Evolutionary conservation across 2,797 vertebrate genomes (phyloP).

Genomic region (Labroides dimidiatus): DNA sequence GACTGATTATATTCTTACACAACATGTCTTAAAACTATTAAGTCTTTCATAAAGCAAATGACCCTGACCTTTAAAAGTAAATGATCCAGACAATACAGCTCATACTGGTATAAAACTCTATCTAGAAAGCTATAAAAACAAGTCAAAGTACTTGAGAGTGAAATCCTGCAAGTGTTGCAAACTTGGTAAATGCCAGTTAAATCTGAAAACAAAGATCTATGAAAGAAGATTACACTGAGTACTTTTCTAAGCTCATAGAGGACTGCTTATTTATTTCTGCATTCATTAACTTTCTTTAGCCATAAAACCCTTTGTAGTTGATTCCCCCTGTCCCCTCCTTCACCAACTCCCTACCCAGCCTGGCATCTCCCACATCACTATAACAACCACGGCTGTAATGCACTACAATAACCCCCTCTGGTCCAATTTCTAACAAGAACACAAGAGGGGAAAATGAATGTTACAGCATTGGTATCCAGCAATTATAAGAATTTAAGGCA

Average conservation of each 20-base stretch:
- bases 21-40: too few species aligned
- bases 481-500: too few species aligned
- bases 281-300: slow-evolving; percentile 78
- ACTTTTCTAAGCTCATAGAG: slow-evolving; percentile 52
- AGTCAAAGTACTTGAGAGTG: slow-evolving; percentile 15
- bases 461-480: neutral
- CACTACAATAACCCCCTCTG: slow-evolving; percentile 71
- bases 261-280: slow-evolving; percentile 77
- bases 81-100: neutral
- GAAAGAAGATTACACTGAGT: slow-evolving; percentile 52
- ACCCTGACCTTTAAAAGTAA: slow-evolving; percentile 22
- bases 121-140: slow-evolving; percentile 1
- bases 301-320: slow-evolving; percentile 72
- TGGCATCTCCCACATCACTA: slow-evolving; percentile 84
- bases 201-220: slow-evolving; percentile 27
- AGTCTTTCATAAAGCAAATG: slow-evolving; percentile 22
- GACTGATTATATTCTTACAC: neutral
- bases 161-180: slow-evolving; percentile 9
- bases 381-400: slow-evolving; percentile 82
- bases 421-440: slow-evolving; percentile 40
- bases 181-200: slow-evolving; percentile 3
- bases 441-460: slow-evolving; percentile 37
- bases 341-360: slow-evolving; percentile 68
- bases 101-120: neutral
- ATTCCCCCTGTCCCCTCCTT: slow-evolving; percentile 62